phyloP scores from a whole-genome alignment of 92 coral and sea anemone species.

The Porites lobata region DNA sequence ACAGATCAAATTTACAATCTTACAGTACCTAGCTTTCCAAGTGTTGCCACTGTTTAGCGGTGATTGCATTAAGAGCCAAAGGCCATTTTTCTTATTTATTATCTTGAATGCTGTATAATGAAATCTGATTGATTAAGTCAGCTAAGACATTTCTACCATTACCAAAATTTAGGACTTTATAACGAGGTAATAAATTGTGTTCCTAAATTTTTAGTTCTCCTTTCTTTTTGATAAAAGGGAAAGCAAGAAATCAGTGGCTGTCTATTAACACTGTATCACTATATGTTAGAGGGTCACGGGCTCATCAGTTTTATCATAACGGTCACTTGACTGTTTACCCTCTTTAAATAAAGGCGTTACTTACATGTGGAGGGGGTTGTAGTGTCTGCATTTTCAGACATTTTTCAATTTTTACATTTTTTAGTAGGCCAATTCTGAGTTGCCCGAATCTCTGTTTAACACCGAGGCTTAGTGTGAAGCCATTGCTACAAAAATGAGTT shows the following conservation, averaged over 20 bases:
- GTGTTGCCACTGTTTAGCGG: neutral
- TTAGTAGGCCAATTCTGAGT: no score
- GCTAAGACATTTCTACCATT: neutral
- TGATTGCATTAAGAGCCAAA: neutral
- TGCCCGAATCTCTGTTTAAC: no score
- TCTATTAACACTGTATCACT: no score
- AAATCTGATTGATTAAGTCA: neutral
- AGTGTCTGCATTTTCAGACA: no score
- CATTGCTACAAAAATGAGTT: no score
- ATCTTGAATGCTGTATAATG: neutral
- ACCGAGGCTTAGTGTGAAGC: no score
- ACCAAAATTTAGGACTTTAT: neutral
- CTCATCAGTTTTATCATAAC: no score
- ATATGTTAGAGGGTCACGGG: no score
- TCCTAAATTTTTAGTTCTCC: neutral
- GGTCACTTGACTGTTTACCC: no score
- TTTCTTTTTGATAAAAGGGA: neutral
- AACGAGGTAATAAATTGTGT: neutral
- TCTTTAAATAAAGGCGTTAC: no score
- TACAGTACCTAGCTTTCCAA: neutral
- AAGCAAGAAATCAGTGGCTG: neutral
- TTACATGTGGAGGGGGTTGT: no score
- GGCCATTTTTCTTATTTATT: neutral
- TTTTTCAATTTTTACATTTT: no score
- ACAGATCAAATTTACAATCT: neutral